Conservation (phyloP, 2,113 vertebrate genomes). For the Lepus timidus region DNA sequence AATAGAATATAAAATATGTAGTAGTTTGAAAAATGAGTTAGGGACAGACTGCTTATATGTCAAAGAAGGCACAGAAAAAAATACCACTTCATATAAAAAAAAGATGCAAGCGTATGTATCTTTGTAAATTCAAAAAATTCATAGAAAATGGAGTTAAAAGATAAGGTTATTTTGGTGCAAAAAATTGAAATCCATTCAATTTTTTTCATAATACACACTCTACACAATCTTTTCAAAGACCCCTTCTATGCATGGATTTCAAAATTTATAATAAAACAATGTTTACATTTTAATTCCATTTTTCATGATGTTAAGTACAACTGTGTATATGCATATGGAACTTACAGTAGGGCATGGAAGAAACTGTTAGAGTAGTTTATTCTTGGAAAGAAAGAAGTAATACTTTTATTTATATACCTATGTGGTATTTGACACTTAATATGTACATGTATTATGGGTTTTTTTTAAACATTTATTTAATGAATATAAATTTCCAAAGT, state of each 20-base stretch:
- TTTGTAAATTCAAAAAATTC: too few relatives aligned
- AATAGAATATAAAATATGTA: not conserved
- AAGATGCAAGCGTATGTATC: not conserved
- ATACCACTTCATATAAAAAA: not conserved
- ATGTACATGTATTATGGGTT: not conserved
- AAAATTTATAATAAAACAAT: too few relatives aligned
- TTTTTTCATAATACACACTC: too few relatives aligned
- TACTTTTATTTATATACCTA: not conserved
- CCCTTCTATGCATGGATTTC: too few relatives aligned
- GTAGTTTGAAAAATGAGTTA: slow-evolving; percentile 56
- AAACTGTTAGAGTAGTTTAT: not conserved
- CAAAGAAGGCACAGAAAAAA: slow-evolving; percentile 30
- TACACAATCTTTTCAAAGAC: too few relatives aligned
- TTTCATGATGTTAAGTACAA: too few relatives aligned
- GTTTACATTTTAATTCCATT: too few relatives aligned
- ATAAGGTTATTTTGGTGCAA: too few relatives aligned
- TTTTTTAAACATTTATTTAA: too few relatives aligned
- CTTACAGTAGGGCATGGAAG: not conserved
- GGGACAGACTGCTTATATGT: not conserved
- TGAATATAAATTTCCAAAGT: too few relatives aligned
- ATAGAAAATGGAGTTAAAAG: too few relatives aligned
- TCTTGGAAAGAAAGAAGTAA: not conserved
- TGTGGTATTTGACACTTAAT: slow-evolving; percentile 15
- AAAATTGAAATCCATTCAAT: too few relatives aligned
- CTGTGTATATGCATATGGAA: not conserved